A percentile compares a stretch with the other conserved stretches of the same genome.
Evolutionary conservation across 2,888 invertebrate species (phyloP).

Genomic region (Anoplius nigerrimus): DNA sequence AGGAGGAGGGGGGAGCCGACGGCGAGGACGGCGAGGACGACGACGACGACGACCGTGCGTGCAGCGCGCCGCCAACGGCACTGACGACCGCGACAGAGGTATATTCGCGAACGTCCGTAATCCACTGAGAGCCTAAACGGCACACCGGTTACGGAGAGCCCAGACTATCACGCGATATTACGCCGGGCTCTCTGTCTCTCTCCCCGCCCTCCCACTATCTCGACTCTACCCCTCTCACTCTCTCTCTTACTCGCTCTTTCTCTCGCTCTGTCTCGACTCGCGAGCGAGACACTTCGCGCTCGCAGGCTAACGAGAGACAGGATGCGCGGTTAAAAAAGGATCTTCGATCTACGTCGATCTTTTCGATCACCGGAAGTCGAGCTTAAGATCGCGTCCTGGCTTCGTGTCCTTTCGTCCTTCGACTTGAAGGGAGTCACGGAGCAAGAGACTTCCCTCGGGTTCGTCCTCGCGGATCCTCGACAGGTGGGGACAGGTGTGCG

Average conservation of each 20-base stretch:
- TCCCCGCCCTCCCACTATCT: slow-evolving; percentile 16
- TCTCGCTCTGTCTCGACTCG: slow-evolving; percentile 13
- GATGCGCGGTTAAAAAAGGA: too few species aligned
- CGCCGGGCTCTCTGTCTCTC: slow-evolving; percentile 8
- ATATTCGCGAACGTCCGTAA: not conserved
- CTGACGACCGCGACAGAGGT: slow-evolving; percentile 6
- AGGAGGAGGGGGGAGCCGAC: not conserved
- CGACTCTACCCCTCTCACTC: slow-evolving; percentile 15
- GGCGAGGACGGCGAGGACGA: not conserved
- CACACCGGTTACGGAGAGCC: too few species aligned
- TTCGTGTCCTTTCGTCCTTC: too few species aligned
- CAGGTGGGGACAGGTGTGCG: slow-evolving; percentile 4
- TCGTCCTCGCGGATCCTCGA: not conserved
- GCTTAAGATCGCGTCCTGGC: too few species aligned
- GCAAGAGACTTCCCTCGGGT: too few species aligned
- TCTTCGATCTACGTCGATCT: too few species aligned
- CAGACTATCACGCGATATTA: slow-evolving; percentile 2
- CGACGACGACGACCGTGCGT: not conserved
- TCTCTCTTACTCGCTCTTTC: slow-evolving; percentile 21
- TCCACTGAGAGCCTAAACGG: too few species aligned
- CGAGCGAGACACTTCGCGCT: not conserved
- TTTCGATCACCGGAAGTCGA: too few species aligned
- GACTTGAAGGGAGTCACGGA: too few species aligned
- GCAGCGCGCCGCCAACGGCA: slow-evolving; percentile 6
- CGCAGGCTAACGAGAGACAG: too few species aligned